phyloP scores from a whole-genome alignment of 2,888 invertebrate genomes.

The Agrochola lota region DNA sequence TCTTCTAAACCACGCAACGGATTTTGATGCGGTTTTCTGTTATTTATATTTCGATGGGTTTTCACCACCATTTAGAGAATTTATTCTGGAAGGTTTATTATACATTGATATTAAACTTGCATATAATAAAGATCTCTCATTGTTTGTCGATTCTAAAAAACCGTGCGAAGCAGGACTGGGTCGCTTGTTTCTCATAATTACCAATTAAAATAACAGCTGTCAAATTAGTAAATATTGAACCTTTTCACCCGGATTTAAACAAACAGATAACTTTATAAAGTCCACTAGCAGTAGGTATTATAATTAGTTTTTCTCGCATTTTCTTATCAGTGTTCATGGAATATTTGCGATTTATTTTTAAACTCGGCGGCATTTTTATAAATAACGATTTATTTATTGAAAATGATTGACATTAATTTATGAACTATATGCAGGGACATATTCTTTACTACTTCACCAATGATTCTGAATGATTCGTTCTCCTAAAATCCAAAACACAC shows the following conservation, averaged over 20 bases:
- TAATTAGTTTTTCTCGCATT: slow-evolving; percentile 38
- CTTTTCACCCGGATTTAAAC: slow-evolving; percentile 55
- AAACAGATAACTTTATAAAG: slow-evolving; percentile 38
- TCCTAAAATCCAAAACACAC: neutral
- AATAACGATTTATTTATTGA: slow-evolving; percentile 14
- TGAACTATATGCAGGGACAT: neutral
- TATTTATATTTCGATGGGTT: no score
- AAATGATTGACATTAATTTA: neutral
- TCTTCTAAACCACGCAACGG: neutral
- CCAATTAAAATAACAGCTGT: slow-evolving; percentile 16
- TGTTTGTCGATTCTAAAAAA: neutral
- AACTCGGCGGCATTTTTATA: slow-evolving; percentile 12
- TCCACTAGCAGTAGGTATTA: neutral
- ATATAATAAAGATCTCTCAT: neutral
- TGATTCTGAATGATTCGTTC: neutral
- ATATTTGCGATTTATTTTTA: slow-evolving; percentile 54
- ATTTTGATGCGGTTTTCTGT: neutral
- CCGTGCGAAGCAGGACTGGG: neutral
- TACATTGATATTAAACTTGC: no score
- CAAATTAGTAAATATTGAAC: slow-evolving; percentile 42
- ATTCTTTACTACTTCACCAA: neutral
- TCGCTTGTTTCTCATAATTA: neutral
- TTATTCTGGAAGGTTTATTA: no score
- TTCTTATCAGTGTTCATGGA: slow-evolving; percentile 48
- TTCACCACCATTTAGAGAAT: neutral